Percentiles rank a stretch among this genome's conserved stretches.
phyloP scores from a whole-genome alignment of 2,888 invertebrate genomes.

The Micoletzkya japonica region DNA sequence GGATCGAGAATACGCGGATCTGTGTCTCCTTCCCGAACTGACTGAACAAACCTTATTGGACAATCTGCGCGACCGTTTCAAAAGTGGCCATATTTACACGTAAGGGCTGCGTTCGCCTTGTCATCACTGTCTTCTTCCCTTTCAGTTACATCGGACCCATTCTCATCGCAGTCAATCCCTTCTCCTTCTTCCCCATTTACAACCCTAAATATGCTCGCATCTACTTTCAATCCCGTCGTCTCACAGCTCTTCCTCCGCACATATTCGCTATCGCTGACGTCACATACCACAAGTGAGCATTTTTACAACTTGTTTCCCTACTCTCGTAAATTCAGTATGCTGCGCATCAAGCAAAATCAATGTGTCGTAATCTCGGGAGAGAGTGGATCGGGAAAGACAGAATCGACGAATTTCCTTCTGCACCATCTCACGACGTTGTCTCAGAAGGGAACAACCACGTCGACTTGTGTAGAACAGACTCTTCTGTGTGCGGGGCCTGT shows the following conservation, averaged over 20 bases:
- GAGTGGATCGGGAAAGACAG: constrained; percentile 70
- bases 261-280: constrained; percentile 81
- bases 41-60: constrained; percentile 89
- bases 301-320: background rate
- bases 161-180: constrained; percentile 86
- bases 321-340: constrained; percentile 71
- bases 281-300: constrained; percentile 60
- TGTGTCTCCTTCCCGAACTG: constrained; percentile 90
- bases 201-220: constrained; percentile 94
- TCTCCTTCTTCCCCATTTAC: constrained; percentile 89
- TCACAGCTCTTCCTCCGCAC: constrained; percentile 90
- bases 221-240: constrained; percentile 83
- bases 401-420: constrained; percentile 89
- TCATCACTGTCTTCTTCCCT: constrained; percentile 73
- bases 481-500: constrained; percentile 93
- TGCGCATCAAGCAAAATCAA: constrained; percentile 84
- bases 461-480: constrained; percentile 93
- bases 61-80: constrained; percentile 79
- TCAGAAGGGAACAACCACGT: constrained; percentile 89
- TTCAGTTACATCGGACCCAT: constrained; percentile 78
- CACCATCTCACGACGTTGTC: constrained; percentile 87
- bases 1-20: constrained; percentile 89
- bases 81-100: constrained; percentile 90
- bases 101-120: background rate
- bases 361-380: constrained; percentile 81